Percentiles rank a stretch among this genome's conserved stretches.
Evolutionary conservation across 2,113 vertebrate genomes (phyloP).

Genomic region (Sturnus vulgaris): DNA sequence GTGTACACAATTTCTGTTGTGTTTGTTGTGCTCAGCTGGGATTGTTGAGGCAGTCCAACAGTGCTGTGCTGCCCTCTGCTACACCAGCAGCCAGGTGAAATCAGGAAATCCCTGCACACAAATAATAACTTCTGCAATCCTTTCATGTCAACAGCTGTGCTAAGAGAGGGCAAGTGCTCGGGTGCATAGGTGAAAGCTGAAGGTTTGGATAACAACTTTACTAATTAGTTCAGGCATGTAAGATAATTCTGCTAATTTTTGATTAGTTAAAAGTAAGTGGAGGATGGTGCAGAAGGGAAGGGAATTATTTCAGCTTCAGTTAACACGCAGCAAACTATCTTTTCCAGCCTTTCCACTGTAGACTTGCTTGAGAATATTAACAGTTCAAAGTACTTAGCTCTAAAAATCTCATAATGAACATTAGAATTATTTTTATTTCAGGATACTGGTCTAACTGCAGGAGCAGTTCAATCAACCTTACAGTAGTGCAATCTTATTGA

Average conservation of each 20-base stretch:
- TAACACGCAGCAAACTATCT: not conserved
- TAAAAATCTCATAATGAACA: not conserved
- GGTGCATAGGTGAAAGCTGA: not conserved
- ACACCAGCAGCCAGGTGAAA: rapidly evolving
- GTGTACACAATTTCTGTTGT: not conserved
- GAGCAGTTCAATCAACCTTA: not conserved
- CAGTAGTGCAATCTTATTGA: not conserved
- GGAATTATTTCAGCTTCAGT: not conserved
- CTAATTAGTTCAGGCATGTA: not conserved
- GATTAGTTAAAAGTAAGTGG: not conserved
- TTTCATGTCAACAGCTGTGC: not conserved
- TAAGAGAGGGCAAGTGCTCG: not conserved
- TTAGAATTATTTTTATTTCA: not conserved
- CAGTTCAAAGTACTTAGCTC: not conserved
- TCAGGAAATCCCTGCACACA: not conserved
- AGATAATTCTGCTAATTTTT: not conserved
- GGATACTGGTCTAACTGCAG: not conserved
- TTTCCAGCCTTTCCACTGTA: not conserved
- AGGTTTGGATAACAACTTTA: not conserved
- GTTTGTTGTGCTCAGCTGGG: not conserved
- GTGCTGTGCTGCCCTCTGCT: not conserved
- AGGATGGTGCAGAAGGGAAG: not conserved
- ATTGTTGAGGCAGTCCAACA: not conserved
- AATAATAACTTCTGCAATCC: rapidly evolving
- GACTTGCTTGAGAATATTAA: not conserved